A percentile compares a stretch with the other conserved stretches of the same genome.
phyloP scores from a whole-genome alignment of 2,797 vertebrate species.

The Apogon talboti region DNA sequence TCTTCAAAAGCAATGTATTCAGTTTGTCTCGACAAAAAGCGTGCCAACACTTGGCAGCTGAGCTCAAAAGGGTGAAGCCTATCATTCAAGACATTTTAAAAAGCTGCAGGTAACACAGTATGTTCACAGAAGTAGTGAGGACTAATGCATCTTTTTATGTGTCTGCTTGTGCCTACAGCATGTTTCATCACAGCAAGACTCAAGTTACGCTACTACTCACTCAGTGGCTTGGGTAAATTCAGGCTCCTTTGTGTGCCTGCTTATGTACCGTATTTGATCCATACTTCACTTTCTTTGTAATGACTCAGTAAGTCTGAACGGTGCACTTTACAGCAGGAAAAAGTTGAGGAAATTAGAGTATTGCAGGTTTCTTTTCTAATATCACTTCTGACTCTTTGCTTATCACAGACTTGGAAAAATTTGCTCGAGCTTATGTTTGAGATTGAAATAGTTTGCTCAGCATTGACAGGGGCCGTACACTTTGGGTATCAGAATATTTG shows the following conservation, averaged over 20 bases:
- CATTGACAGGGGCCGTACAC: background rate
- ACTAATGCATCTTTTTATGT: slow-evolving; percentile 66
- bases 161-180: slow-evolving; percentile 60
- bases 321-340: slow-evolving; percentile 8
- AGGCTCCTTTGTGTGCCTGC: slow-evolving; percentile 62
- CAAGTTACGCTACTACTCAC: slow-evolving; percentile 58
- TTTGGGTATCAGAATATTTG: background rate
- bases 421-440: slow-evolving; percentile 7
- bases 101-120: slow-evolving; percentile 66
- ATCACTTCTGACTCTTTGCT: background rate
- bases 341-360: slow-evolving; percentile 7
- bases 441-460: background rate
- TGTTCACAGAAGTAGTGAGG: slow-evolving; percentile 61
- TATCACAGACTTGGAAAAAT: background rate
- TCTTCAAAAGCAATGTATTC: slow-evolving; percentile 77
- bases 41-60: slow-evolving; percentile 64
- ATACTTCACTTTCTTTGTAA: slow-evolving; percentile 49
- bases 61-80: slow-evolving; percentile 63
- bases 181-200: slow-evolving; percentile 70
- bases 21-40: slow-evolving; percentile 71
- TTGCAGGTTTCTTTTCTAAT: background rate
- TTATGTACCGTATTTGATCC: slow-evolving; percentile 66
- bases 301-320: slow-evolving; percentile 47
- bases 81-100: slow-evolving; percentile 69
- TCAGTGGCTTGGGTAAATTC: slow-evolving; percentile 65